Evolutionary conservation across 2,113 vertebrate species (phyloP).

Genomic region (Butorides virescens): DNA sequence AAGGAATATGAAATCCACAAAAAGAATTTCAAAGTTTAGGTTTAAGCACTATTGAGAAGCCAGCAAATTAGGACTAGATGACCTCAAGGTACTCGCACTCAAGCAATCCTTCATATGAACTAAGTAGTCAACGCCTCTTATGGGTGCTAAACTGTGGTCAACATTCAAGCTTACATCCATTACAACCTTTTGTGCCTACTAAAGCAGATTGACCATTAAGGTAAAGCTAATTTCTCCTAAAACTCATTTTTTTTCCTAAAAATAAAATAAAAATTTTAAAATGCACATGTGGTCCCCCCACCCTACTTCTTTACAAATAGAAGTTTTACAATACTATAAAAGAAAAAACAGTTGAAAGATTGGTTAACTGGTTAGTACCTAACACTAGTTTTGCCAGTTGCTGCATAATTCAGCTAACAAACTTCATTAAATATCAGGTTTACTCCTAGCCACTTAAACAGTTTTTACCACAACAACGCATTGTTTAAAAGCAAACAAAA

Average conservation of each 20-base stretch:
- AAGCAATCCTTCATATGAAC: not conserved
- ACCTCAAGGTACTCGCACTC: not conserved
- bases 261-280: not conserved
- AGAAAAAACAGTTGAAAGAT: not conserved
- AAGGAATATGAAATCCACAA: not conserved
- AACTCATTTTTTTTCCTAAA: not conserved
- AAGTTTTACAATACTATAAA: not conserved
- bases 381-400: not conserved
- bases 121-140: not conserved
- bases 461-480: not conserved
- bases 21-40: not conserved
- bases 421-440: not conserved
- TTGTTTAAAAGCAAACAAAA: not conserved
- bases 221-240: not conserved
- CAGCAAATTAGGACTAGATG: not conserved
- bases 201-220: not conserved
- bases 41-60: not conserved
- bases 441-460: not conserved
- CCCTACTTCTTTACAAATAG: not conserved
- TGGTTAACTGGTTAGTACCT: not conserved
- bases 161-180: not conserved
- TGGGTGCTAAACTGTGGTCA: not conserved
- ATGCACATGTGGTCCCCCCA: accelerated
- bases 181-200: not conserved
- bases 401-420: not conserved